Base-by-base conservation (phyloP, 2,113 vertebrate genomes). In the Petrocephalus microphthalmus region DNA sequence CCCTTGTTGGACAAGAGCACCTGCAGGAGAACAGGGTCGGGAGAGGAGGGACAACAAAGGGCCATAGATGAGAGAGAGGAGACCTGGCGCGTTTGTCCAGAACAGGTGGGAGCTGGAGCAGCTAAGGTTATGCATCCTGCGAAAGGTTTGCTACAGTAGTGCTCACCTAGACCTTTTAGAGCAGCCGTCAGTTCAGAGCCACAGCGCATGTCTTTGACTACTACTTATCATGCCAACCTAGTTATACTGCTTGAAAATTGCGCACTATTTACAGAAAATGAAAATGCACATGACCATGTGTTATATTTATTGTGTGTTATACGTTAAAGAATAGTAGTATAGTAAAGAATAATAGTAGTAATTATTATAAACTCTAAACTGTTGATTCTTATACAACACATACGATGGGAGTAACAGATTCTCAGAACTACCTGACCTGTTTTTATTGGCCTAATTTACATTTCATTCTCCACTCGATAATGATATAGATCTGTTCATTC, bases 1-100 rank as follows among this genome's bases (percentile, higher is more conserved):
- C 97, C 97, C 74, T 91, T 95, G 94, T 98, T 99, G 3, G 90
- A 92, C 2, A 98, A 89, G 67, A 95, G 20, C 0, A 91, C 93
- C 97, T 99, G 89, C n/a, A 89, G 53, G 47, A 90, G 87, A n/a
- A 60, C 88, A 60, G 87, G 89, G 78, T 71, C 33, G 49, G 53
- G 53, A 37, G 45, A 49, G 78, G 78, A 49, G 5, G 22, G 57
- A n/a, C n/a, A 22, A 67, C n/a, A 67, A 67, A 29, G 60, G 11
- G 10, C 60, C 60, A 4, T 13, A 13, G 25, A 1, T 67, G 60
- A 67, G 60, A 29, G 10, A 29, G 0, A 5, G 25, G 2, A 13
- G 57, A 64, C 20, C 56, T n/a, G 56, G 56, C 22, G 4, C 42
- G 1, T 42, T 42, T 42, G 42, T 42, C 42, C 42, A 42, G 42